These are phyloP conservation scores for Temnothorax longispinosus DNA, from an alignment of 1,140 invertebrate species.

Conservation along the genomic window DNA sequence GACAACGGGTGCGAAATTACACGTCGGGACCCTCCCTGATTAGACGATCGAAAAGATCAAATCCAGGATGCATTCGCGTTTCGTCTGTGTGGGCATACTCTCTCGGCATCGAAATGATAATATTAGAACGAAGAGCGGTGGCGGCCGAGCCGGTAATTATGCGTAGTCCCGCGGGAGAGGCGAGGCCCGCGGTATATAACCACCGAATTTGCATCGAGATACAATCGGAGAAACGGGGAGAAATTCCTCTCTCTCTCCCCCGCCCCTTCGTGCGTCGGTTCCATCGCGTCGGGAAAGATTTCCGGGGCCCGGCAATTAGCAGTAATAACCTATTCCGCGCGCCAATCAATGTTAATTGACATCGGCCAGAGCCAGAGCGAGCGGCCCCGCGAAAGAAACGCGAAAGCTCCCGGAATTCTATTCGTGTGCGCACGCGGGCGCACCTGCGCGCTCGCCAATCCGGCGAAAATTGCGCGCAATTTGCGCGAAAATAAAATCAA, in stretches of 20 bases:
- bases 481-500: slow-evolving; percentile 66
- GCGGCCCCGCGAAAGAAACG: slow-evolving; percentile 52
- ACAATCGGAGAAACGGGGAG: slow-evolving; percentile 59
- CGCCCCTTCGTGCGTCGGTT: not conserved
- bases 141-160: slow-evolving; percentile 56
- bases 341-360: slow-evolving; percentile 77
- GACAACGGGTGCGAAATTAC: slow-evolving; percentile 41
- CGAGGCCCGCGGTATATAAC: slow-evolving; percentile 20
- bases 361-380: slow-evolving; percentile 56
- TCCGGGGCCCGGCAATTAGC: slow-evolving; percentile 71
- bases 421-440: slow-evolving; percentile 36
- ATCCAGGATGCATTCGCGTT: slow-evolving; percentile 23
- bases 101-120: slow-evolving; percentile 33
- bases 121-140: slow-evolving; percentile 42
- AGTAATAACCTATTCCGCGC: slow-evolving; percentile 71
- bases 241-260: not conserved
- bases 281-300: slow-evolving; percentile 35
- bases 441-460: slow-evolving; percentile 47
- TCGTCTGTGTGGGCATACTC: not conserved
- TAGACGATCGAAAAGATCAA: slow-evolving; percentile 39
- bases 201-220: slow-evolving; percentile 73
- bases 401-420: slow-evolving; percentile 28
- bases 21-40: slow-evolving; percentile 26
- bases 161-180: slow-evolving; percentile 37
- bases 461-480: slow-evolving; percentile 69